Evolutionary conservation across 2,113 vertebrate genomes (phyloP), one percentile per base, ranked within the genome.

Genomic region (Dasyurus viverrinus): DNA sequence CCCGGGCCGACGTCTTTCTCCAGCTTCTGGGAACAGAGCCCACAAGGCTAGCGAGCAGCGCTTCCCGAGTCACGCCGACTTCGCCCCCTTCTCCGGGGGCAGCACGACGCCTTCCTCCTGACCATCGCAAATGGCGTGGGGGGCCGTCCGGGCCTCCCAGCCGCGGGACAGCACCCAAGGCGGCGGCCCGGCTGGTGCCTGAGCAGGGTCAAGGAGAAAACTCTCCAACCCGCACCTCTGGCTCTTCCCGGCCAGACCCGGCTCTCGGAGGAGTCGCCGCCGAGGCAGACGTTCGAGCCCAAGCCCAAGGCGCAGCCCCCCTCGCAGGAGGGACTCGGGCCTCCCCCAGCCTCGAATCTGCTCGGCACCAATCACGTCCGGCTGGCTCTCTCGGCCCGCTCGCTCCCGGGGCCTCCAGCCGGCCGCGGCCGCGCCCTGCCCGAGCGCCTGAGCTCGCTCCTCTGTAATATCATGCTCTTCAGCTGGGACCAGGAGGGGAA

Each of bases 391-490:
- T 99, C 99, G 57, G 30, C 96, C 25, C 42, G 0, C 0, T 10
- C 91, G 30, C 9, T 60, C 0, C 0, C 27, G 0, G 95, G 91
- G 0, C 47, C 5, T 98, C 98, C 96, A 98, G 12, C 22, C 97
- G 99, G 54, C 95, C 99, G 47, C 98, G 99, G 60, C 96, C 98
- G 42, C 48, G 99, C 89, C 98, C 30, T 98, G 98, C 0, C 98
- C 98, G 68, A 97, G 53, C 1, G 99, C 91, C 55, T 98, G 30
- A 95, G 98, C 42, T 96, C 91, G 3, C 95, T 99, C 0, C 5
- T 98, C 4, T 95, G 97, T 53, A 98, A 98, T 47, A 98, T 98
- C 36, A 97, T 98, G 97, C 98, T 99, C 92, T 98, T 98, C 46
- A 98, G 96, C 3, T 55, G 96, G 24, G 92, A 96, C 0, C 48